Evolutionary conservation across 2,113 vertebrate genomes (phyloP), one percentile per base, ranked within the genome.

Genomic region (Pelusios castaneus): DNA sequence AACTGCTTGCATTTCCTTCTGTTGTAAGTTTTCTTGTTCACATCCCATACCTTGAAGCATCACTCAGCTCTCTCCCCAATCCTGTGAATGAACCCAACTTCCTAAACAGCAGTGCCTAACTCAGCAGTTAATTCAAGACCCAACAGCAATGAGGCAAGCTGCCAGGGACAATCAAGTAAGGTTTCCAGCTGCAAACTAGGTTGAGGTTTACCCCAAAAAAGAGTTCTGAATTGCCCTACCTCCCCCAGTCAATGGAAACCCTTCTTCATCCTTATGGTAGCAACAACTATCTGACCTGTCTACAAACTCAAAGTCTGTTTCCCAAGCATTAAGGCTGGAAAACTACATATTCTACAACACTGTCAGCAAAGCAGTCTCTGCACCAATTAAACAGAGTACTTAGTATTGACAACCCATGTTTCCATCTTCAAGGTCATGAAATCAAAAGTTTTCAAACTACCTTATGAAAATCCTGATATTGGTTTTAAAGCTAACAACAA

Each of bases 401-500:
- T 70, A n/a, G 14, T 70, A 70, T 21, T 63, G 93, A 96, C 93
- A 96, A 78, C 67, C 34, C 77, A 31, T 63, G 76, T 67, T 88
- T 92, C 75, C 47, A 80, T 24, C 52, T 76, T 76, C 80, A 82
- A 90, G 92, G 85, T 80, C 34, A 80, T 8, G 43, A 91, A 89
- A 95, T 89, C 91, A 96, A 91, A 79, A 0, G 4, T 27, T 96
- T 95, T 77, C 79, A 94, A 78, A 60, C 34, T 73, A 88, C 80
- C 55, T 87, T 81, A 89, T 94, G 70, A 81, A 95, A 97, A 97
- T 84, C 87, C 82, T 82, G 90, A 63, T 91, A 80, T 8, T 83
- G 60, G 60, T 88, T 91, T 84, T 93, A 93, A 95, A 95, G 88
- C 89, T 85, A 95, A 83, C 80, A 94, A 78, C 0, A 55, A 25